Evolutionary conservation across 1,140 invertebrate genomes (phyloP), one percentile per base, ranked within the genome.

Genomic region (Eriocheir sinensis): DNA sequence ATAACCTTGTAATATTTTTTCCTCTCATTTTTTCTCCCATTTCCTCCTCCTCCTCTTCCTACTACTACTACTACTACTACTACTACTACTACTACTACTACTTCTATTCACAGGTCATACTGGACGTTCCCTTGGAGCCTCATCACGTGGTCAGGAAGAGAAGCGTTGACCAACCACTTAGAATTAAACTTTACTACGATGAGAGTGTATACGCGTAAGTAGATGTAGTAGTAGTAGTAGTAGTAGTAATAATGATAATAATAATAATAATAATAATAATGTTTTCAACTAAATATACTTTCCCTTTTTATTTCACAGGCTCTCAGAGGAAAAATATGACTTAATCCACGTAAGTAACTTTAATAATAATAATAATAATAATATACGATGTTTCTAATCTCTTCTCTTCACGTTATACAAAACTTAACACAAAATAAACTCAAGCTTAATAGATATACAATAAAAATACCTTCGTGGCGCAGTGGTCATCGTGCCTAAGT

Each of bases 131-230:
- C 96, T 97, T 99, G 95, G 98, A 98, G 95, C 97, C 98, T 3
- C 97, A 97, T 41, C 98, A 99, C 97, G 96, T 98, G 96, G 97
- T 99, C 95, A 98, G 97, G 96, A 99, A 98, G 96, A 97, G 99
- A 92, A 99, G 98, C 96, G 97, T 98, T 95, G 98, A 98, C 97
- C 98, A 99, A 96, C 98, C 98, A 1, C 97, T 99, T 90, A 97
- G 99, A 96, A 99, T 99, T 96, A 97, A 99, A 95, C 97, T 99
- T 95, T 98, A 98, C 96, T 99, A 99, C 96, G 99, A 99, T 96
- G 97, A 98, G 94, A 99, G 98, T 96, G 98, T 99, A 89, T 98
- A 98, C 97, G 98, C 98, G 98, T 99, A 96, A 97, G 97, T 95
- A 30, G 38, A 12, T 83, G 34, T 86, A 36, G 44, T 30, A 86